Conservation (phyloP, 1,140 invertebrate genomes). For the Drosophila micromelanica region DNA sequence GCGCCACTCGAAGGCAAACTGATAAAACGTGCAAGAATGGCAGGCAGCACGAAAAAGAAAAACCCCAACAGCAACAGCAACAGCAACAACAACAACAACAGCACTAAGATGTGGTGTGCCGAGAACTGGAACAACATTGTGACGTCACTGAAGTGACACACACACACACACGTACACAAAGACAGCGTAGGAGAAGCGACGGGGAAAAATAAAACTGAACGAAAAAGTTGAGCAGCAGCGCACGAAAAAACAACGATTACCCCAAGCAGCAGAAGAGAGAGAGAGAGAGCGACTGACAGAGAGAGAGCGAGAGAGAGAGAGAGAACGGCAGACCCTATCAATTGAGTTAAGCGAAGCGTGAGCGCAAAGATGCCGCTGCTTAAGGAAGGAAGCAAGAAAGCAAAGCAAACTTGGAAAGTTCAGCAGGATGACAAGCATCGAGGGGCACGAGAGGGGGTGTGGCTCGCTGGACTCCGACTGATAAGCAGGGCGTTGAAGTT, state of each 20-base stretch:
- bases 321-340: slow-evolving; percentile 31
- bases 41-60: slow-evolving; percentile 31
- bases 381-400: slow-evolving; percentile 65
- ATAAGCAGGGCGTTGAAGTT: slow-evolving; percentile 55
- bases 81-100: slow-evolving; percentile 14
- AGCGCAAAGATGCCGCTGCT: slow-evolving; percentile 39
- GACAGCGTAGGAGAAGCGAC: slow-evolving; percentile 55
- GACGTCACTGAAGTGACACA: slow-evolving; percentile 61
- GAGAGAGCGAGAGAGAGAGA: neutral
- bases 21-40: slow-evolving; percentile 76
- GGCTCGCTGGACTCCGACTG: slow-evolving; percentile 30
- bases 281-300: neutral
- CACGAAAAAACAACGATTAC: slow-evolving; percentile 44
- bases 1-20: slow-evolving; percentile 66
- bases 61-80: slow-evolving; percentile 1
- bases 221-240: slow-evolving; percentile 51
- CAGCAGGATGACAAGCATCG: neutral
- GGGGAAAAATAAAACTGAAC: slow-evolving; percentile 79
- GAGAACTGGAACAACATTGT: slow-evolving; percentile 73
- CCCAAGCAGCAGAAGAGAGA: slow-evolving; percentile 35
- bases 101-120: slow-evolving; percentile 58
- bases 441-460: too few relatives aligned
- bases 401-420: slow-evolving; percentile 41
- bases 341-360: slow-evolving; percentile 62
- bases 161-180: slow-evolving; percentile 15